These are phyloP conservation scores for Lophura nycthemera DNA, from an alignment of 2,113 vertebrate genomes.

Conservation along the genomic window DNA sequence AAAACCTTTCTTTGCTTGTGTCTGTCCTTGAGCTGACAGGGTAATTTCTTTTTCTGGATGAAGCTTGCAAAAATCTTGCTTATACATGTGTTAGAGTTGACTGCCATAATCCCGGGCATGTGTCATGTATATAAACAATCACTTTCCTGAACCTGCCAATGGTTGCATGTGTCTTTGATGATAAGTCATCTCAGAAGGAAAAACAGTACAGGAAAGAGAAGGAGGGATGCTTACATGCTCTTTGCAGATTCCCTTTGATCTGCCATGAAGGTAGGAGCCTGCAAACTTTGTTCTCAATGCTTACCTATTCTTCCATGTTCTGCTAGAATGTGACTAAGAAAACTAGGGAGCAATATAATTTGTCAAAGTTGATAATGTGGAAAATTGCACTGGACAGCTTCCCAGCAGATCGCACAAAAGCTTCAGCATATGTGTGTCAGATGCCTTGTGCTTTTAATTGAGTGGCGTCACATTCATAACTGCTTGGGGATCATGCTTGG, in stretches of 20 bases:
- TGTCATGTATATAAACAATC: not conserved
- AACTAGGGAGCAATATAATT: not conserved
- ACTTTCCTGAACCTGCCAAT: not conserved
- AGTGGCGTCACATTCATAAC: not conserved
- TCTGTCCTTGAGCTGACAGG: not conserved
- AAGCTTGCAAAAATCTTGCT: not conserved
- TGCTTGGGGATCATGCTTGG: not conserved
- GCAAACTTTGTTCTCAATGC: not conserved
- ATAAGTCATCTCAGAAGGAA: not conserved
- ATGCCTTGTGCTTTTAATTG: not conserved
- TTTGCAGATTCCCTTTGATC: not conserved
- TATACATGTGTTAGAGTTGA: not conserved
- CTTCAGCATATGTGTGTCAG: not conserved
- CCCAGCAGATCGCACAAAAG: not conserved
- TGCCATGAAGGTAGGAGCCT: accelerated
- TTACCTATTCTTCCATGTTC: not conserved
- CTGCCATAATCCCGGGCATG: not conserved
- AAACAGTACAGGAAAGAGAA: not conserved
- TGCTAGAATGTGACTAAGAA: not conserved
- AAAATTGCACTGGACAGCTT: not conserved
- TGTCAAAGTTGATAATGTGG: not conserved
- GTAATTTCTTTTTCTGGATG: not conserved
- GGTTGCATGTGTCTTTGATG: not conserved
- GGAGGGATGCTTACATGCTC: not conserved
- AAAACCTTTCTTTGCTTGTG: not conserved